These are phyloP conservation scores for Ceuthmochares aereus DNA, from an alignment of 2,113 vertebrate species.

Conservation along the genomic window DNA sequence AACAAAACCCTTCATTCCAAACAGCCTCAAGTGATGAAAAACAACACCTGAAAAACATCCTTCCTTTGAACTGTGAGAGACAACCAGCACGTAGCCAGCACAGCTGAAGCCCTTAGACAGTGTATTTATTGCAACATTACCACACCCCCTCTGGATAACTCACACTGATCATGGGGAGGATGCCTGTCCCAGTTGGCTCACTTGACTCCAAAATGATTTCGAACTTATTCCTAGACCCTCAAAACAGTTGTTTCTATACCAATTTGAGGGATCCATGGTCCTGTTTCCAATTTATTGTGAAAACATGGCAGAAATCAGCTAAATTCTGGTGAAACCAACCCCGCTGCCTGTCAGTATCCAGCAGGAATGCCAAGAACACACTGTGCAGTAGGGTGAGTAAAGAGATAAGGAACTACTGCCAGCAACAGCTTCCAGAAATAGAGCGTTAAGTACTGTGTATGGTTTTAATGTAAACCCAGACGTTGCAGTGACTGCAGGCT, in stretches of 20 bases:
- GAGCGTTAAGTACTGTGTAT: accelerated
- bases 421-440: neutral
- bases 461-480: accelerated
- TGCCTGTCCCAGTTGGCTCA: neutral
- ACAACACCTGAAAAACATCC: neutral
- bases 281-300: neutral
- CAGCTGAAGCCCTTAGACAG: neutral
- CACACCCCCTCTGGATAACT: neutral
- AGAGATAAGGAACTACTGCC: accelerated
- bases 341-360: accelerated
- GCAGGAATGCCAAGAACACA: neutral
- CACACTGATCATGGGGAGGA: accelerated
- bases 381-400: accelerated
- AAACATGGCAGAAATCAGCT: neutral
- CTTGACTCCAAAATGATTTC: neutral
- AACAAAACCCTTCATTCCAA: neutral
- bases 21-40: neutral
- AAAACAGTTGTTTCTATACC: neutral
- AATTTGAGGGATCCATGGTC: neutral
- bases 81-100: neutral
- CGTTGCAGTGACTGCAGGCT: accelerated
- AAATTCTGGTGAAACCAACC: neutral
- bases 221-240: neutral
- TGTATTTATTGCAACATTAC: neutral
- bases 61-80: neutral